Base-by-base conservation (phyloP, 2,888 invertebrate genomes). In the Harpagoxenus sublaevis region DNA sequence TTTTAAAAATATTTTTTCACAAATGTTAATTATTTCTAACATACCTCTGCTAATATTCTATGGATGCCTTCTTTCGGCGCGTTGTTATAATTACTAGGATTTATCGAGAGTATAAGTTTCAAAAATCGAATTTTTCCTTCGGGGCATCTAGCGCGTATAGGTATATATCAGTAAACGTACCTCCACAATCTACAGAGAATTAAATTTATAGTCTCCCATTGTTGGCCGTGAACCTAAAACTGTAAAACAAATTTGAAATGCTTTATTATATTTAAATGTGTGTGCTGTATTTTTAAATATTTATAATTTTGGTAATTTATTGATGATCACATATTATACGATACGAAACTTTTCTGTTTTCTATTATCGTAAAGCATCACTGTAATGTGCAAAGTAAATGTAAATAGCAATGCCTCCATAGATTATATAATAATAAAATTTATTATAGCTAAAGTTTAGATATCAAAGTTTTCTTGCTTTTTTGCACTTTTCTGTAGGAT, bases 121-220 rank as follows among this genome's bases (percentile, higher is more conserved):
- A 99, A 96, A 0, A 99, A 98, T 78, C 97, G 96, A 55, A 98
- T 97, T 93, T 97, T 97, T 0, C 98, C 98, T 91, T 95, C 96
- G 0, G 99, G 99, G 94, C 99, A 99, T 91, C 97, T 97, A 12
- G 99, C 98, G 94, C 98, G 98, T 28, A n/a, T n/a, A n/a, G n/a
- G n/a, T n/a, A n/a, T 23, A 99, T 97, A 95, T 99, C 99, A 0
- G 99, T 99, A 94, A 99, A 99, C 1, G 99, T 99, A 55, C 99
- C 99, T 3, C 99, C 99, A 28, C 99, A 97, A 95, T 99, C 99
- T 88, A 99, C 99, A 0, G 99, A 99, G 95, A 99, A 99, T 92
- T 98, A 95, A 98, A 99, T 93, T 98, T 97, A 65, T 92, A 0
- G 23, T 23, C 92, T 0, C 51, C 84, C 93, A 94, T 94, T 63